phyloP scores from a whole-genome alignment of 2,888 invertebrate genomes.

The Dioctria rufipes region DNA sequence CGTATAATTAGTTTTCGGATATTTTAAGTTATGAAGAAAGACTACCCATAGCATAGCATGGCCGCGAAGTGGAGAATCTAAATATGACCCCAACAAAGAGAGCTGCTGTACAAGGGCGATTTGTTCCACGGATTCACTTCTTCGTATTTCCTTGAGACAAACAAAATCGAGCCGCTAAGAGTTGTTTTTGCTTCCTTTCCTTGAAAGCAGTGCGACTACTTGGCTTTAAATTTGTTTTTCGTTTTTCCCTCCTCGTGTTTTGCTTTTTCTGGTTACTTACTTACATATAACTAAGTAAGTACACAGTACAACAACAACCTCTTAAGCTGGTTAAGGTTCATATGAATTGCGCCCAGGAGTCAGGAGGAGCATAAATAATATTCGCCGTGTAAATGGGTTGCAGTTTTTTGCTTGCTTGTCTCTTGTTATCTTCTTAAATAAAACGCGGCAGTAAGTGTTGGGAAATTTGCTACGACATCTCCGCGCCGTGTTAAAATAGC shows the following conservation, averaged over 20 bases:
- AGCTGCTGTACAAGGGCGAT: slow-evolving; percentile 3
- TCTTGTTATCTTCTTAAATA: slow-evolving; percentile 18
- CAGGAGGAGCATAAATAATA: slow-evolving; percentile 41
- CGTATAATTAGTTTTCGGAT: slow-evolving; percentile 50
- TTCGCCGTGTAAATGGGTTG: slow-evolving; percentile 33
- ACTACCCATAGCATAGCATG: background rate
- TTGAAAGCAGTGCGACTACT: slow-evolving; percentile 18
- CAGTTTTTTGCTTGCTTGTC: slow-evolving; percentile 9
- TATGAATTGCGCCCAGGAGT: background rate
- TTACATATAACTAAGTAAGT: too few species aligned
- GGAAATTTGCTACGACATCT: slow-evolving; percentile 20
- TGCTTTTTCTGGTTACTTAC: too few species aligned
- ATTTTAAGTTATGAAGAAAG: slow-evolving; percentile 36
- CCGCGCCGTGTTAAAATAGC: slow-evolving; percentile 24
- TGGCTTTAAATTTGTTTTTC: slow-evolving; percentile 31
- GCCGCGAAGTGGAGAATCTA: slow-evolving; percentile 6
- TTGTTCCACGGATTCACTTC: slow-evolving; percentile 30
- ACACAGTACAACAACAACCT: background rate
- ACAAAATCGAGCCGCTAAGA: slow-evolving; percentile 3
- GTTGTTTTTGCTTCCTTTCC: slow-evolving; percentile 33
- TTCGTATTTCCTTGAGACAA: slow-evolving; percentile 30
- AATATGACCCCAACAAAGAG: slow-evolving; percentile 31
- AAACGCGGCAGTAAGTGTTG: background rate
- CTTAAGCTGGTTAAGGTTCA: slow-evolving; percentile 32
- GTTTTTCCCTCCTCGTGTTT: too few species aligned